These are phyloP conservation scores for Euproctis similis DNA, from an alignment of 2,888 invertebrate genomes.

Conservation along the genomic window DNA sequence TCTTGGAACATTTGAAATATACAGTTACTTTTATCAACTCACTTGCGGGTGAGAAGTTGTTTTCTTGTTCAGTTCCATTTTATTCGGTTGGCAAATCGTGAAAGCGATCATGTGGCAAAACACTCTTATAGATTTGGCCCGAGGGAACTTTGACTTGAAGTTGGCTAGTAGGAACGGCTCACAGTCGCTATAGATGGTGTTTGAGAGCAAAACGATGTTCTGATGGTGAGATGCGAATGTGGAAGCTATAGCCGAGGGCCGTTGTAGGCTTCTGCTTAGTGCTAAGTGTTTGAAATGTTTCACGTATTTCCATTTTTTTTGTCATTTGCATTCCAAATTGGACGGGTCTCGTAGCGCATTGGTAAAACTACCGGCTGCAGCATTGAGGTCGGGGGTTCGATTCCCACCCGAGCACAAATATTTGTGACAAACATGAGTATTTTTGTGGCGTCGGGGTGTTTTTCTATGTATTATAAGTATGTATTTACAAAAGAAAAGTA, in stretches of 20 bases:
- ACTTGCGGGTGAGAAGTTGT: constrained; percentile 52
- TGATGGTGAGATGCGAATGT: constrained; percentile 49
- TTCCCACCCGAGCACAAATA: too few relatives aligned
- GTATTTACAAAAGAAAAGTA: too few relatives aligned
- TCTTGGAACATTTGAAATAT: constrained; percentile 29
- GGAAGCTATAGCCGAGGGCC: constrained; percentile 45
- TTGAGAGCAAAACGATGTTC: constrained; percentile 72
- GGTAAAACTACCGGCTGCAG: too few relatives aligned
- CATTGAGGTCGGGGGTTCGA: too few relatives aligned
- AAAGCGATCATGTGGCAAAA: constrained; percentile 74
- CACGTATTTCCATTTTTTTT: background rate
- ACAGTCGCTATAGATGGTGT: constrained; percentile 43
- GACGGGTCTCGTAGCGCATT: too few relatives aligned
- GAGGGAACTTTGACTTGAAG: constrained; percentile 66
- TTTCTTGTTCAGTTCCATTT: constrained; percentile 53
- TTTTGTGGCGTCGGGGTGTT: too few relatives aligned
- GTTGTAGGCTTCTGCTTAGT: constrained; percentile 23
- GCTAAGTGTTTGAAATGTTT: background rate
- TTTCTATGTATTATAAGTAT: too few relatives aligned
- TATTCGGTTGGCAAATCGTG: constrained; percentile 72
- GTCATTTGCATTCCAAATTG: too few relatives aligned
- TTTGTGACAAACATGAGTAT: too few relatives aligned
- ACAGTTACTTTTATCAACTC: constrained; percentile 48
- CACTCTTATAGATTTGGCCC: constrained; percentile 70
- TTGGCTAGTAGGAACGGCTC: constrained; percentile 35